Percentiles rank a stretch among this genome's conserved stretches.
These are phyloP conservation scores for Enteromius anoplus DNA, from an alignment of 2,797 vertebrate species.

Conservation along the genomic window DNA sequence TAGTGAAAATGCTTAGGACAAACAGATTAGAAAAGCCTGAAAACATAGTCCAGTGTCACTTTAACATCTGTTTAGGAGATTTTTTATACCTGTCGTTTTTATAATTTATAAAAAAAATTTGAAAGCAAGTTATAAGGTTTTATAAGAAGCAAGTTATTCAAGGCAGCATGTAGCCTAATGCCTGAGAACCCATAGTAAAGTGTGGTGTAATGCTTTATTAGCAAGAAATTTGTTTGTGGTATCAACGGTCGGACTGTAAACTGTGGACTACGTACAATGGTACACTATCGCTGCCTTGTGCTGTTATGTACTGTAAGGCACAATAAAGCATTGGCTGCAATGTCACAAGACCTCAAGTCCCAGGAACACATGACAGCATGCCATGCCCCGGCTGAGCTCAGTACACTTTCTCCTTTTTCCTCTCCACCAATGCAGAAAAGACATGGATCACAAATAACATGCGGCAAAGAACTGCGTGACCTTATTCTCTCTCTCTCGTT, in stretches of 20 bases:
- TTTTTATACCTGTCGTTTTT: neutral
- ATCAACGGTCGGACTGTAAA: conserved; percentile 14
- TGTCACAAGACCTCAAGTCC: conserved; percentile 56
- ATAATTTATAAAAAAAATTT: neutral
- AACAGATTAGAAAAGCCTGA: neutral
- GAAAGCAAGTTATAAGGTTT: too few relatives aligned
- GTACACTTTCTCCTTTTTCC: conserved; percentile 16
- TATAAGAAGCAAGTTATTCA: too few relatives aligned
- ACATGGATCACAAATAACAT: conserved; percentile 28
- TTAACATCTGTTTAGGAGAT: neutral
- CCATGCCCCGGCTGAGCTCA: conserved; percentile 56
- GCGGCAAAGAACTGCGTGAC: conserved; percentile 40
- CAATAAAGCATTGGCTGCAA: conserved; percentile 45
- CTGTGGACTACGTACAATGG: conserved; percentile 43
- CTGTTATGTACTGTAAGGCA: conserved; percentile 46
- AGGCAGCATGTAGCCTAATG: neutral
- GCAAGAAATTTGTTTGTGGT: neutral
- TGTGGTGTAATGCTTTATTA: neutral
- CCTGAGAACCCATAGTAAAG: neutral
- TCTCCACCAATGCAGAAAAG: conserved; percentile 38
- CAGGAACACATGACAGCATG: conserved; percentile 64
- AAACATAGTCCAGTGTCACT: neutral
- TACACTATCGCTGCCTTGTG: conserved; percentile 41
- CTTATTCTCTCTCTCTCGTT: conserved; percentile 16
- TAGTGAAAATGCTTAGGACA: neutral